Base-by-base conservation (phyloP, 92 coral and sea anemone species). In the Umimayanthus chanpuru region DNA sequence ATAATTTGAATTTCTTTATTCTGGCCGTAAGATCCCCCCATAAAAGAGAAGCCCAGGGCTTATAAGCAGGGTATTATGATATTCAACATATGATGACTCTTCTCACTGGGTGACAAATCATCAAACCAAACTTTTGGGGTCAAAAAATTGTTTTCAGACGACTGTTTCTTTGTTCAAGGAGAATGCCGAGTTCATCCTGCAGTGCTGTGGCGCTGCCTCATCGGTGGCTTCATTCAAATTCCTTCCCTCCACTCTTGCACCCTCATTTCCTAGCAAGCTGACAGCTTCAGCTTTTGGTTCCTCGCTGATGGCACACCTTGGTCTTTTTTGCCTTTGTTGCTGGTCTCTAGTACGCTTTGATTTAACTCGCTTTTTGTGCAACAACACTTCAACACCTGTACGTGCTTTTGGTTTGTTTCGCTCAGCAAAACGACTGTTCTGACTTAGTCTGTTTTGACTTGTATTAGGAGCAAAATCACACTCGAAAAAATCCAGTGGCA, bases 131-230 rank as follows among this genome's bases (percentile, higher is more conserved):
- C 18, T 29, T 21, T 30, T 5, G 43, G 50, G 79, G 50, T 75
- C 44, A 75, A 39, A 47, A 21, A 36, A 43, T 18, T 2, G 28
- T 75, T n/a, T 50, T 83, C 55, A 83, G 1, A 83, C 87, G 9
- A 83, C 87, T 28, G 87, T 83, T 70, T 83, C 87, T 78, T 83
- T 83, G 61, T 68, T 83, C n/a, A 83, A 47, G 58, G 77, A 73
- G 67, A 83, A 38, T 9, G 47, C 30, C 2, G 87, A 0, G 16
- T 68, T 70, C 61, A 44, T 68, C 53, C 64, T 70, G 30, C 78
- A 68, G 28, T 49, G 58, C 66, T 44, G 66, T 67, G 58, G 30
- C 3, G 7, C 64, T 25, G 25, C 61, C 29, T 70, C 84, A 80
- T 7, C 21, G 12, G 30, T 15, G 21, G 30, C 36, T 11, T 70